Evolutionary conservation across 2,888 invertebrate species (phyloP).

Genomic region (Papilio protenor): DNA sequence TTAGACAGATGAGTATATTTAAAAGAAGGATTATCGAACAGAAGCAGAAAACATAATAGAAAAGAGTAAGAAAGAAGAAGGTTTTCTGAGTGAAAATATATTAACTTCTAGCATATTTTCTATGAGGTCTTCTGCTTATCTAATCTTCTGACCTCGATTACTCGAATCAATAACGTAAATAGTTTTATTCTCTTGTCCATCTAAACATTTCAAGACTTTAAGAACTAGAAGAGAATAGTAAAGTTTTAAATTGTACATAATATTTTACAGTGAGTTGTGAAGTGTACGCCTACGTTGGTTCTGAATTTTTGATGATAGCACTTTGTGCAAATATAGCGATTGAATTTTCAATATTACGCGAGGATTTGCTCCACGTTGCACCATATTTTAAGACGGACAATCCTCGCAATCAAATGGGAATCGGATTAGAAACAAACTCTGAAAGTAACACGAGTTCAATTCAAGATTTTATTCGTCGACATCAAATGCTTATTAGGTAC

Average conservation of each 20-base stretch:
- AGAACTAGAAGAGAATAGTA: not conserved
- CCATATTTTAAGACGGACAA: conserved; percentile 45
- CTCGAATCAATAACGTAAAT: too few relatives aligned
- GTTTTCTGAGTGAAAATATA: too few relatives aligned
- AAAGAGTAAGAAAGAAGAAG: too few relatives aligned
- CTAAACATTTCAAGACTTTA: not conserved
- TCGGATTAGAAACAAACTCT: not conserved
- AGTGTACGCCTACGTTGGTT: conserved; percentile 58
- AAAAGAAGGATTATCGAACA: too few relatives aligned
- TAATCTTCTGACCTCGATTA: too few relatives aligned
- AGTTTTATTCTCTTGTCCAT: too few relatives aligned
- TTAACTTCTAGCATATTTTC: too few relatives aligned
- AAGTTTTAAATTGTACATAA: not conserved
- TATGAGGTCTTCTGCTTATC: too few relatives aligned
- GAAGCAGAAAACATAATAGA: too few relatives aligned
- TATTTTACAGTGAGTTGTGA: conserved; percentile 58
- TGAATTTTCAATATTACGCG: conserved; percentile 60
- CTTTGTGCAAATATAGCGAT: conserved; percentile 61
- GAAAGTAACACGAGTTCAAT: conserved; percentile 45
- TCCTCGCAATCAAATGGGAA: conserved; percentile 6
- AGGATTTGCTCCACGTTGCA: conserved; percentile 57
- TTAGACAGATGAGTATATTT: too few relatives aligned
- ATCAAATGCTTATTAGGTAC: conserved; percentile 64
- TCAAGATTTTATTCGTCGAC: conserved; percentile 55
- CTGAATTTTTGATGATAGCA: conserved; percentile 62